Conservation (phyloP, 2,113 vertebrate genomes). For the Lichenostomus cassidix region DNA sequence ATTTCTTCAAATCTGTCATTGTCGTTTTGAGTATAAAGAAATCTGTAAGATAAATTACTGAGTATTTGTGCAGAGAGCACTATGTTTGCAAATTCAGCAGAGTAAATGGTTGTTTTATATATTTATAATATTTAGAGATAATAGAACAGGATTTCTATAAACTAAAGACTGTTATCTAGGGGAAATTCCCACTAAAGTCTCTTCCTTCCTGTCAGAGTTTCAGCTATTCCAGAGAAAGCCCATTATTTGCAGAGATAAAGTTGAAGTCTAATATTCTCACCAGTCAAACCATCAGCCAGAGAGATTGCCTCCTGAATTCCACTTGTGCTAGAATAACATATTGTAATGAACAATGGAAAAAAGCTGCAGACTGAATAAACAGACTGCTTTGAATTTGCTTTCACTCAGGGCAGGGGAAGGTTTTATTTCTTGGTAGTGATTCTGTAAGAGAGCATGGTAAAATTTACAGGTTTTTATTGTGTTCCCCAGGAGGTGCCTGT, state of each 20-base stretch:
- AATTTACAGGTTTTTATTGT: background rate
- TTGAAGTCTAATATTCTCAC: slow-evolving; percentile 46
- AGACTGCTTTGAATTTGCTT: background rate
- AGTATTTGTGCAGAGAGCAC: background rate
- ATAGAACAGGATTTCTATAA: slow-evolving; percentile 65
- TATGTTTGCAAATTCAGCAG: slow-evolving; percentile 28
- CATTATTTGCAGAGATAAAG: slow-evolving; percentile 47
- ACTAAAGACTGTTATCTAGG: slow-evolving; percentile 66
- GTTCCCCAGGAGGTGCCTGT: background rate
- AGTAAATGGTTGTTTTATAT: background rate
- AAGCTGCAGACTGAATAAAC: slow-evolving; percentile 60
- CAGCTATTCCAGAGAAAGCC: slow-evolving; percentile 56
- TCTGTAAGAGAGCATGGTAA: slow-evolving; percentile 17
- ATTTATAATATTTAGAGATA: slow-evolving; percentile 52
- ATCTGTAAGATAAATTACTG: background rate
- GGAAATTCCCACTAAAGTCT: slow-evolving; percentile 75
- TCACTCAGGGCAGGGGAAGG: background rate
- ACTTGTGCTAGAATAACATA: slow-evolving; percentile 53
- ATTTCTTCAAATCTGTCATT: background rate
- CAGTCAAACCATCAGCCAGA: background rate
- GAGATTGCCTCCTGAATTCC: slow-evolving; percentile 34
- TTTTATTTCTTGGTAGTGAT: background rate
- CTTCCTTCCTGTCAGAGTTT: slow-evolving; percentile 76
- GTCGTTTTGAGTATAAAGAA: background rate
- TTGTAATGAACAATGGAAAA: slow-evolving; percentile 59